phyloP scores from a whole-genome alignment of 2,113 vertebrate species.

The Chionomys nivalis region DNA sequence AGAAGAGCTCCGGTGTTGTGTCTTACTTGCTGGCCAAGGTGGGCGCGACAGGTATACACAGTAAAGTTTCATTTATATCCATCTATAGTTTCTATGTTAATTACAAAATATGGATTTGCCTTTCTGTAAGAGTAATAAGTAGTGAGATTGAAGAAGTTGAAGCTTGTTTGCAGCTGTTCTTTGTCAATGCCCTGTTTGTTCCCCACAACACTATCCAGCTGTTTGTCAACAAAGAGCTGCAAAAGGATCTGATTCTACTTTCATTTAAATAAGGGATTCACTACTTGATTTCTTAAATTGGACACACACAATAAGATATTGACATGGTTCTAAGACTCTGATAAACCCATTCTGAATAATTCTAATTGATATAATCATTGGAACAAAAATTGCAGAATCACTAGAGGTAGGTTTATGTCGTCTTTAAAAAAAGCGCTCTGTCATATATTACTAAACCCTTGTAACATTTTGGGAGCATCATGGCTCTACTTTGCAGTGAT shows the following conservation, averaged over 20 bases:
- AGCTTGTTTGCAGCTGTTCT: not conserved
- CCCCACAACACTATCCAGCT: not conserved
- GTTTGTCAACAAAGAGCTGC: not conserved
- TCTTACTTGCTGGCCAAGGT: too few relatives aligned
- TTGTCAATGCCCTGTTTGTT: not conserved
- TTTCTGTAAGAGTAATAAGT: not conserved
- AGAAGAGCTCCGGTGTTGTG: too few relatives aligned
- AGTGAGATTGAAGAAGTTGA: too few relatives aligned
- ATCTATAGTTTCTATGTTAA: too few relatives aligned
- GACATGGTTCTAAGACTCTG: not conserved
- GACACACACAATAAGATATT: not conserved
- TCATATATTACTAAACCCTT: not conserved
- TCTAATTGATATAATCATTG: not conserved
- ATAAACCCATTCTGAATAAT: not conserved
- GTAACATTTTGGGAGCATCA: not conserved
- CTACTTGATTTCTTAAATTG: not conserved
- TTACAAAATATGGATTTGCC: too few relatives aligned
- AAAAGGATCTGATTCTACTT: not conserved
- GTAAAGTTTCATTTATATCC: not conserved
- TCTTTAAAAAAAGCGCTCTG: too few relatives aligned
- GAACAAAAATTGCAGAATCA: not conserved
- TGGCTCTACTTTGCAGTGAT: not conserved
- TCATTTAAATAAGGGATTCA: not conserved
- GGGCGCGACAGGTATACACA: not conserved
- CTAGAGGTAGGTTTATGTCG: too few relatives aligned